phyloP scores from a whole-genome alignment of 2,113 vertebrate species.

The Gymnobelideus leadbeateri region DNA sequence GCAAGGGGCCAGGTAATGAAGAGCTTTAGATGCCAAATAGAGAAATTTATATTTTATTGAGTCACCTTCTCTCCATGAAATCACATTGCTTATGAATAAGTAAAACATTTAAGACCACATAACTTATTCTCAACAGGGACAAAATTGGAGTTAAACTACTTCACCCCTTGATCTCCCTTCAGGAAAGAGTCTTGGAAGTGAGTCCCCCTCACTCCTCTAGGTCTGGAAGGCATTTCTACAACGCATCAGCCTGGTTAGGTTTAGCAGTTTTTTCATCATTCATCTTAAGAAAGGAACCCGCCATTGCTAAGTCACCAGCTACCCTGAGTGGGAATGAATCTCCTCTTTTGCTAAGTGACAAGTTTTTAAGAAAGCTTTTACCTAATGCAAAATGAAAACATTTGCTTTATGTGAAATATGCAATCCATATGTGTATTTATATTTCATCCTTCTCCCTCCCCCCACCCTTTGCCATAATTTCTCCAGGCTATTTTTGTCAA shows the following conservation, averaged over 20 bases:
- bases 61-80: neutral
- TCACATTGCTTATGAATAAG: neutral
- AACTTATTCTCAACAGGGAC: neutral
- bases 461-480: conserved; percentile 71
- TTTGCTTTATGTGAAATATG: conserved; percentile 81
- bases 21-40: neutral
- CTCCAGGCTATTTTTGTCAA: conserved; percentile 81
- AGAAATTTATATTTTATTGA: neutral
- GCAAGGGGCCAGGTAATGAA: neutral
- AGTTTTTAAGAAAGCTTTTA: conserved; percentile 70
- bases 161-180: neutral
- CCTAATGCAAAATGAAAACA: conserved; percentile 74
- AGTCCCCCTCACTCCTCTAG: neutral
- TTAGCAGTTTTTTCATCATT: neutral
- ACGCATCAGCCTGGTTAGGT: neutral
- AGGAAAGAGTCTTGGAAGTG: neutral
- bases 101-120: neutral
- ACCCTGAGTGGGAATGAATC: conserved; percentile 37
- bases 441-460: conserved; percentile 69
- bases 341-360: conserved; percentile 60
- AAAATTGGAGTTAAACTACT: neutral
- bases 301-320: neutral
- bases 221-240: neutral
- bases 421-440: conserved; percentile 61
- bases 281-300: neutral